Percentiles rank a stretch among this genome's conserved stretches.
phyloP scores from a whole-genome alignment of 2,113 vertebrate species.

The Eidolon helvum region DNA sequence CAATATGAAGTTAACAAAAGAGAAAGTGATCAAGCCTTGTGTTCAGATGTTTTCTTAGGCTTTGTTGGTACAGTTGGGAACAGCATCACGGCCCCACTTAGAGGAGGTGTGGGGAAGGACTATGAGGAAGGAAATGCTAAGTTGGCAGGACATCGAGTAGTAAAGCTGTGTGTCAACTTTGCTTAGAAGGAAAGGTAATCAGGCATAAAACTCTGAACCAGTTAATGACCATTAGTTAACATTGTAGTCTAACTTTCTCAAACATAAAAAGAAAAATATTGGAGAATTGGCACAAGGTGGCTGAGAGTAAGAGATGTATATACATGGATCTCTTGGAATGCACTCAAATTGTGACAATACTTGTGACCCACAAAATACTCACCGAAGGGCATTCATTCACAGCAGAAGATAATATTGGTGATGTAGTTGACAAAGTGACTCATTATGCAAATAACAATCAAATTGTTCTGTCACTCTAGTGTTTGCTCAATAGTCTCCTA shows the following conservation, averaged over 20 bases:
- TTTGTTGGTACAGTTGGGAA: background rate
- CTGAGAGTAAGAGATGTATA: background rate
- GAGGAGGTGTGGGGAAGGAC: too few species aligned
- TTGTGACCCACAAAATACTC: background rate
- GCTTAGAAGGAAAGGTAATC: background rate
- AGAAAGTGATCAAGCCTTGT: background rate
- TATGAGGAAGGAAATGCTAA: background rate
- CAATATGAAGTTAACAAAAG: background rate
- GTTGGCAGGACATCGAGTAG: background rate
- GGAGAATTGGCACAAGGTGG: background rate
- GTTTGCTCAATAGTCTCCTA: background rate
- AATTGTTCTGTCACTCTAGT: background rate
- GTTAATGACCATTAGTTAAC: background rate
- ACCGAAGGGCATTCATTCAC: background rate
- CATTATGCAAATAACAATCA: background rate
- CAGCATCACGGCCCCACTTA: background rate
- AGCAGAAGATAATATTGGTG: background rate
- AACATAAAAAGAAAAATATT: background rate
- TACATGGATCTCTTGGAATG: background rate
- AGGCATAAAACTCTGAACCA: background rate
- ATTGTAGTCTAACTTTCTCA: background rate
- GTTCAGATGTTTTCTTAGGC: background rate
- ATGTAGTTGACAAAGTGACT: background rate
- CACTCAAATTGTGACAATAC: background rate
- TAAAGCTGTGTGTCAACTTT: background rate